Evolutionary conservation across 2,888 invertebrate genomes (phyloP), one percentile per base, ranked within the genome.

Genomic region (Epinotia demarniana): DNA sequence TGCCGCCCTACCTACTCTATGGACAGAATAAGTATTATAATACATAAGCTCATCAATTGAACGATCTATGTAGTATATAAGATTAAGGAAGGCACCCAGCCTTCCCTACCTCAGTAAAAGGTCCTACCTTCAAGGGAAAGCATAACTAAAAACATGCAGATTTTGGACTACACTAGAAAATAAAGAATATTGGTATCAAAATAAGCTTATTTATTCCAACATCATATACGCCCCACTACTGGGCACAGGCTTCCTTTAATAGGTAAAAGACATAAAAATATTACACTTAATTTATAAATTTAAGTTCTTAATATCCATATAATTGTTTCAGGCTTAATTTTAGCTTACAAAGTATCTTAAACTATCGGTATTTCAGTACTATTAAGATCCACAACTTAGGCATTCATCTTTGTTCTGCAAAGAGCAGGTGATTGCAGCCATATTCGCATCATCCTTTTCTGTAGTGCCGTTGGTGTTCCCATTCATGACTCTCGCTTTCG

Each of bases 351-450:
- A n/a, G n/a, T 46, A 69, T 11, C 33, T 61, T 61, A 61, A 61
- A 61, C 27, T 33, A 61, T 61, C n/a, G n/a, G 61, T 33, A 61
- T n/a, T 33, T 61, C 12, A n/a, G 8, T 61, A 39, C 19, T 18
- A n/a, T 94, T 95, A 98, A 1, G 97, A 97, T 73, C 98, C 97
- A 86, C 98, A 98, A 93, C 97, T 98, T 80, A 98, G 87, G 85
- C 98, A 99, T 13, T 96, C 97, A 78, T 98, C 98, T 84, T 96
- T 97, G 89, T 99, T 98, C 87, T 97, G 95, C 71, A 98, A 92
- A 0, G 98, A 98, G 87, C 98, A 99, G 16, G 96, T 96, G 90
- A 99, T 96, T 58, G 97, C 96, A 0, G 96, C 96, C 95, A 97
- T 95, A 83, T 96, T 95, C 49, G 87, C 89, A 23, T 91, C 90